These are phyloP conservation scores for Marronus borbonicus DNA, from an alignment of 2,888 invertebrate species.

Conservation along the genomic window DNA sequence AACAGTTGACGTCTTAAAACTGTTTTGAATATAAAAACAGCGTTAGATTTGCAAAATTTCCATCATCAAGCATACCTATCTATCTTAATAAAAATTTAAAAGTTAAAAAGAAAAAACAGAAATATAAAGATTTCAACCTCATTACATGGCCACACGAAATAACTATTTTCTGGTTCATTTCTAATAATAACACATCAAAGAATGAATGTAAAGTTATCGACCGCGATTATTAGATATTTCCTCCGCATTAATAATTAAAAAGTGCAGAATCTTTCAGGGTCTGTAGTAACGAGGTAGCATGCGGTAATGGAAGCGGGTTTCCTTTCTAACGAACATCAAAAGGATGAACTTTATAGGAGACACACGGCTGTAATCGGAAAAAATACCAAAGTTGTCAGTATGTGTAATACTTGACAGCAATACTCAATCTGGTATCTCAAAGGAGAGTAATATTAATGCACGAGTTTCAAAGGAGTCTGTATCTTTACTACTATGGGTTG, in stretches of 20 bases:
- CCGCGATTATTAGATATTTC: not conserved
- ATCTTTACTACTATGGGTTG: too few species aligned
- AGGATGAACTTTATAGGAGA: conserved; percentile 14
- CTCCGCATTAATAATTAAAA: conserved; percentile 1
- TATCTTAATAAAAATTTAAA: too few species aligned
- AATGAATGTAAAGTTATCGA: conserved; percentile 19
- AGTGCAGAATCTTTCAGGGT: conserved; percentile 14
- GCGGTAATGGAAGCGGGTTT: not conserved
- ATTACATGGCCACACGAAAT: too few species aligned
- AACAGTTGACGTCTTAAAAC: too few species aligned
- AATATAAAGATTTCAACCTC: too few species aligned
- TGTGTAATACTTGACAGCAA: not conserved
- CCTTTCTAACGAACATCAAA: conserved; percentile 12
- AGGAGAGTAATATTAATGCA: too few species aligned
- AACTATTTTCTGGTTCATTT: not conserved
- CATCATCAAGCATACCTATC: too few species aligned
- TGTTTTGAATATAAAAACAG: too few species aligned
- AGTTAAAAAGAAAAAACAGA: too few species aligned
- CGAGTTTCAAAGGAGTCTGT: too few species aligned
- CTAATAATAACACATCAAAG: conserved; percentile 22
- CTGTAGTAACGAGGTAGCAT: conserved; percentile 1
- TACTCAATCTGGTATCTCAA: too few species aligned
- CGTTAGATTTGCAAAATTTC: too few species aligned
- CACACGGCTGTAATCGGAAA: not conserved
- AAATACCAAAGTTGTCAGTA: conserved; percentile 1